Base-by-base conservation (phyloP, 2,113 vertebrate species). In the Chaetops frenatus region DNA sequence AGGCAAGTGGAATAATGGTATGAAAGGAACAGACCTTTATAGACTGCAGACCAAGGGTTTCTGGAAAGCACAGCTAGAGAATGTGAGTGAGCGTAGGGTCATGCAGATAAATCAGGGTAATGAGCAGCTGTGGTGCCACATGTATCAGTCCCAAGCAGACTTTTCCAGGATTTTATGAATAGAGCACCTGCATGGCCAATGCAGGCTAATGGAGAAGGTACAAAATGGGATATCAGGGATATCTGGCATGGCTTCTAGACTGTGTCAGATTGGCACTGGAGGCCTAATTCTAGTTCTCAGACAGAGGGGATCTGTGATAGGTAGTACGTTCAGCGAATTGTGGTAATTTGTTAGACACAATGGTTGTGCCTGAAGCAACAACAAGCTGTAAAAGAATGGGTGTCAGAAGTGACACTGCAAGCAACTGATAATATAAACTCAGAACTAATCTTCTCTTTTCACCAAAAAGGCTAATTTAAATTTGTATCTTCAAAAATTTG, bases 101-200 rank as follows among this genome's bases (percentile, higher is more conserved):
- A 6, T 40, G n/a, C 15, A 95, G 47, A 51, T 40, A 48, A 47
- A 47, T 40, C 38, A 29, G 27, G 36, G 2, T 15, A 51, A 56
- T 22, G 87, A 57, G 10, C 15, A 81, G 4, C 11, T 72, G 7
- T 64, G 25, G 17, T 27, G 9, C 31, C 50, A 25, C 2, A 6
- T 19, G 2, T 36, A 1, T n/a, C 50, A 58, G 8, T 45, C 3
- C 19, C 15, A 40, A 48, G 28, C 9, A 53, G 56, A 15, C 1
- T 27, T 50, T 35, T 35, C 38, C 12, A 1, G 3, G 40, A 36
- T 70, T 57, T 57, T 53, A 47, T 56, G 29, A 53, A 71, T 5
- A n/a, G 2, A 1, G 2, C 1, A 12, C 3, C 5, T 71, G 35
- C 0, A 1, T 18, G 53, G 20, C 16, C 2, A 6, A 51, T 33